phyloP scores from a whole-genome alignment of 2,113 vertebrate genomes.

The Oncorhynchus clarkii region DNA sequence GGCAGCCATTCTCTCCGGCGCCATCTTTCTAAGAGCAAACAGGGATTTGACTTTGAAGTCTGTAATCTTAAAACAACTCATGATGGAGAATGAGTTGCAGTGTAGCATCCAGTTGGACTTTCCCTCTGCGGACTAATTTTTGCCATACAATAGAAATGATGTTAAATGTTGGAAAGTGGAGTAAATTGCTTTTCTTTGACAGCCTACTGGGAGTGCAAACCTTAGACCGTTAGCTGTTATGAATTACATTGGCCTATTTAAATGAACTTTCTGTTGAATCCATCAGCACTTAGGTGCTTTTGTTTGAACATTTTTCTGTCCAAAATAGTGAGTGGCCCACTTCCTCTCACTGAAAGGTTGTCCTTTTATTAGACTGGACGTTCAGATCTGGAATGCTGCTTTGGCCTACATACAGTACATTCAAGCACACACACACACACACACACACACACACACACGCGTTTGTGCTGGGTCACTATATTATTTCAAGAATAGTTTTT shows the following conservation, averaged over 20 bases:
- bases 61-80: no score
- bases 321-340: slow-evolving; percentile 27
- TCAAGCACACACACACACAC: neutral
- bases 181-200: neutral
- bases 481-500: slow-evolving; percentile 7
- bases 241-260: slow-evolving; percentile 22
- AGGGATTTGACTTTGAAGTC: no score
- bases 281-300: neutral
- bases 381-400: neutral
- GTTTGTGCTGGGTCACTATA: slow-evolving; percentile 7
- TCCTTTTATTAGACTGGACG: slow-evolving; percentile 3
- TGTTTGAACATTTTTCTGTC: slow-evolving; percentile 3
- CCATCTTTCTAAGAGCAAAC: no score
- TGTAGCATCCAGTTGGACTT: no score
- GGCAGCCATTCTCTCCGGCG: no score
- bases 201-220: neutral
- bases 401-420: neutral
- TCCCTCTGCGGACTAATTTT: no score
- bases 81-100: no score
- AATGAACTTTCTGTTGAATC: neutral
- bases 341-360: slow-evolving; percentile 8
- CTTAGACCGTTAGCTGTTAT: neutral
- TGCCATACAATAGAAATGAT: no score
- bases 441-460: neutral
- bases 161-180: no score